Evolutionary conservation across 2,113 vertebrate genomes (phyloP), one percentile per base, ranked within the genome.

Genomic region (Caretta caretta): DNA sequence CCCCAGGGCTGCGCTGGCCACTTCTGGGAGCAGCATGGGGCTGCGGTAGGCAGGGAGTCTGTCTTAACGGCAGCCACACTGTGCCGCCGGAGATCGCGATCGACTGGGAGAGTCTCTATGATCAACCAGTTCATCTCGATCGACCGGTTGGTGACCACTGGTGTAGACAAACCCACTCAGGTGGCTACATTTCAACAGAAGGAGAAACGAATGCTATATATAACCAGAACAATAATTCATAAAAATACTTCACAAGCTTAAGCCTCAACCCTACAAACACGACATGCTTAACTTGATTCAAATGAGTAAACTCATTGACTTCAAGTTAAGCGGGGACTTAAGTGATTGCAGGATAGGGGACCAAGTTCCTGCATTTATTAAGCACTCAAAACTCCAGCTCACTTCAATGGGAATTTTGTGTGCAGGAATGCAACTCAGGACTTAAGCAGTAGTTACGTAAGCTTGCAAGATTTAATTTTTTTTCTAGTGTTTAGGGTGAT

Each of bases 391-490:
- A 48, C 53, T 83, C 46, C 65, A 42, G 14, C 80, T 86, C 51
- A 46, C 42, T 91, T n/a, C 86, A 86, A 80, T 48, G 89, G 88
- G 75, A 90, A 25, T 0, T 0, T 0, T 1, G 80, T 31, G 38
- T 48, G 82, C 82, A 85, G 80, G 62, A 93, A 57, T 20, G 50
- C 50, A 88, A 3, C 17, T 27, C 75, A 76, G 38, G 42, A 24
- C 53, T 14, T 86, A 22, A 24, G 80, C 0, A 88, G 46, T 25
- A 93, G 17, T 35, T 54, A 89, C 0, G 0, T 86, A 48, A 84
- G 84, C 65, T 86, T 85, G 83, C 84, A 78, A 86, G 53, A 78
- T 0, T 0, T 75, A 91, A 84, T 48, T 29, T 92, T 27, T 57
- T 82, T 14, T 62, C 80, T 79, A 27, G 38, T 50, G 50, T 51